Percentiles rank a stretch among this genome's conserved stretches.
These are phyloP conservation scores for Myotis lucifugus DNA, from an alignment of 2,113 vertebrate species.

Conservation along the genomic window DNA sequence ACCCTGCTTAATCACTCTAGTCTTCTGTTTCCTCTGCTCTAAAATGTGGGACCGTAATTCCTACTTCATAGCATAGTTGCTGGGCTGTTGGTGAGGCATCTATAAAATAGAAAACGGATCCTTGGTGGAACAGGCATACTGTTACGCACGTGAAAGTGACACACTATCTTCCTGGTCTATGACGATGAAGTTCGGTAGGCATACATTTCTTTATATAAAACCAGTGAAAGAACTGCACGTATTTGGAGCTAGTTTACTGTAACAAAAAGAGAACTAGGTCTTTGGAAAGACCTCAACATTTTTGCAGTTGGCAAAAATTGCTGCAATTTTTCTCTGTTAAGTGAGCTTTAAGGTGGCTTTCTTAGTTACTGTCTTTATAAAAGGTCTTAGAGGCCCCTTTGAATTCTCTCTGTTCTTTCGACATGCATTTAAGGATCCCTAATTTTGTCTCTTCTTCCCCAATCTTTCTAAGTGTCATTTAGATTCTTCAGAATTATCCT, in stretches of 20 bases:
- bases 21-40: neutral
- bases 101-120: neutral
- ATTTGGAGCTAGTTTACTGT: neutral
- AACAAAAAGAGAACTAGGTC: neutral
- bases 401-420: neutral
- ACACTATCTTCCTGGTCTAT: neutral
- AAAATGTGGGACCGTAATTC: neutral
- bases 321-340: neutral
- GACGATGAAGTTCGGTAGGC: neutral
- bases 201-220: neutral
- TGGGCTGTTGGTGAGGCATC: neutral
- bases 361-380: neutral
- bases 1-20: neutral
- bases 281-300: neutral
- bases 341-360: neutral
- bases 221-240: neutral
- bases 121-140: neutral
- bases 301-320: neutral
- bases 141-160: neutral
- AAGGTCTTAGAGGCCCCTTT: neutral
- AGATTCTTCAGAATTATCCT: constrained; percentile 20
- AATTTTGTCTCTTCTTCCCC: neutral
- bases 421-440: neutral
- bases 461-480: neutral
- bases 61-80: neutral